Evolutionary conservation across 2,797 vertebrate species (phyloP).

Genomic region (Lophotriccus pileatus): DNA sequence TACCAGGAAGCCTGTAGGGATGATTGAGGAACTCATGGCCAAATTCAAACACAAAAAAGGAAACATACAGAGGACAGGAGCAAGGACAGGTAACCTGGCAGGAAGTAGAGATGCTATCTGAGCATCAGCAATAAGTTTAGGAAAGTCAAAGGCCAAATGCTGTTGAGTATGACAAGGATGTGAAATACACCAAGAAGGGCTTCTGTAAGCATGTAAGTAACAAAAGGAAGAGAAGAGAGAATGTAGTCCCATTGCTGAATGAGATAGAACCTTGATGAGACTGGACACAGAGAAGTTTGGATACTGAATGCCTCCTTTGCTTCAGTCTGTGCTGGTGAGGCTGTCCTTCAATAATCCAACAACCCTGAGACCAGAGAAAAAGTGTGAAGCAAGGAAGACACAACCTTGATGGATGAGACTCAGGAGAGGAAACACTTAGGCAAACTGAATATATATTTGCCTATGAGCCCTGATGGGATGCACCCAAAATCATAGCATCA

Average conservation of each 20-base stretch:
- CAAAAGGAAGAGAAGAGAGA: not conserved
- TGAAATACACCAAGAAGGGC: not conserved
- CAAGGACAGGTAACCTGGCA: not conserved
- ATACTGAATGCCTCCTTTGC: not conserved
- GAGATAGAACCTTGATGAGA: not conserved
- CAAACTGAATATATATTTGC: not conserved
- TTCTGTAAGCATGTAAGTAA: not conserved
- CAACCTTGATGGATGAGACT: not conserved
- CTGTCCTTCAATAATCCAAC: not conserved
- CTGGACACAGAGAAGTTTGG: not conserved
- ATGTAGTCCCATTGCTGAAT: not conserved
- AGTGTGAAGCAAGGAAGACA: not conserved
- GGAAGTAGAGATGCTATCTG: not conserved
- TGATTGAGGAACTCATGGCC: not conserved
- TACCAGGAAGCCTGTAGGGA: not conserved
- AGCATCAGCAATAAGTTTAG: not conserved
- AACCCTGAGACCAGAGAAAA: not conserved
- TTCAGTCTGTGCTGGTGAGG: not conserved
- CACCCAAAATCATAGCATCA: not conserved
- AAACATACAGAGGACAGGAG: not conserved
- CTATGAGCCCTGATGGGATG: not conserved
- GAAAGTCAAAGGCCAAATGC: not conserved
- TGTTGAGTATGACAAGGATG: not conserved
- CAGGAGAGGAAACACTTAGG: not conserved
- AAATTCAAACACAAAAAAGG: not conserved